Conservation (phyloP, 2,113 vertebrate genomes). For the Malurus cyaneus region DNA sequence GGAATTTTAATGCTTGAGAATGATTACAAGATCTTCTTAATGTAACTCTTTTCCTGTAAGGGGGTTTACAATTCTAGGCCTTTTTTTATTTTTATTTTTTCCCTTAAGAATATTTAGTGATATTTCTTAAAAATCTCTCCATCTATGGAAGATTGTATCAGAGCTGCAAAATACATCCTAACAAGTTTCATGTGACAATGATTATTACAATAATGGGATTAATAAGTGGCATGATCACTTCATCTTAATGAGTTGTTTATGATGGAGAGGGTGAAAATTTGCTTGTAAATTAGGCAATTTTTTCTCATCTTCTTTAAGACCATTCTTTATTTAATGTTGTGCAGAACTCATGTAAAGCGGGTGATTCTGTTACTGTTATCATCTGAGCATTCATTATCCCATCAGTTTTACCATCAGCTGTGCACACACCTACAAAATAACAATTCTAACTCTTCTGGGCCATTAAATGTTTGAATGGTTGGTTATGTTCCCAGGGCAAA, state of each 20-base stretch:
- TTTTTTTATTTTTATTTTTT: neutral
- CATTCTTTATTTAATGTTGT: neutral
- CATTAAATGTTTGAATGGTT: slow-evolving; percentile 31
- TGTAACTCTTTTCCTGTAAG: neutral
- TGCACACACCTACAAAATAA: neutral
- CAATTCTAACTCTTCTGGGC: neutral
- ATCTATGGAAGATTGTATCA: neutral
- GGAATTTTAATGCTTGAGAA: neutral
- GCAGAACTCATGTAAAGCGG: neutral
- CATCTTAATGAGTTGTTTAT: neutral
- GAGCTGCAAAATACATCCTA: neutral
- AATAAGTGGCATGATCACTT: neutral
- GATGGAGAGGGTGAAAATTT: neutral
- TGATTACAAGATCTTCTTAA: neutral
- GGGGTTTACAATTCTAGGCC: neutral
- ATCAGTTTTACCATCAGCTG: neutral
- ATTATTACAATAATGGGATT: neutral
- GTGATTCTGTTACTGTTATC: neutral
- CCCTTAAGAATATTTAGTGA: neutral
- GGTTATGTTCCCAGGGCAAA: slow-evolving; percentile 1
- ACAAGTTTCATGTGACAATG: neutral
- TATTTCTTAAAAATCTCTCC: neutral
- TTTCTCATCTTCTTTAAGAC: neutral
- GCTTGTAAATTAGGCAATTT: neutral
- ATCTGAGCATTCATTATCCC: neutral